A percentile compares a stretch with the other conserved stretches of the same genome.
Conservation (phyloP, 1,140 invertebrate genomes). For the Apolygus lucorum region DNA sequence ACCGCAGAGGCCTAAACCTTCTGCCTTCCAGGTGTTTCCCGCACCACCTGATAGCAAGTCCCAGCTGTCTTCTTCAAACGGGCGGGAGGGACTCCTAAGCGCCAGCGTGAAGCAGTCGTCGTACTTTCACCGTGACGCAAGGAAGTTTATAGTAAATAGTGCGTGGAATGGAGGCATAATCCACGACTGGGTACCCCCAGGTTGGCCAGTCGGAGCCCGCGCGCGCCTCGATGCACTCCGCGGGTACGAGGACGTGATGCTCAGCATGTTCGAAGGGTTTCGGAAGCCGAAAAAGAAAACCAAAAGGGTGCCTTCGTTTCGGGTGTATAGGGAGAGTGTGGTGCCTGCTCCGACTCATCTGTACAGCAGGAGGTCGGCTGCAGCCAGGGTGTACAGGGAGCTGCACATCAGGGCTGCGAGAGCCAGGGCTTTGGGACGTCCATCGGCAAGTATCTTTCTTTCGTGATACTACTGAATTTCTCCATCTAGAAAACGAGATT, state of each 20-base stretch:
- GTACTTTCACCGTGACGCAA: neutral
- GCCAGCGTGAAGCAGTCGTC: neutral
- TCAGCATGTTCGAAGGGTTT: neutral
- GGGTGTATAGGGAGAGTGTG: neutral
- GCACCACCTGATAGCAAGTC: too few species aligned
- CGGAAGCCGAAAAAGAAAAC: constrained; percentile 4
- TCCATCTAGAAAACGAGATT: too few species aligned
- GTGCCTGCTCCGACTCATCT: neutral
- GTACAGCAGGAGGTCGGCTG: neutral
- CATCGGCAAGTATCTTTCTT: constrained; percentile 19
- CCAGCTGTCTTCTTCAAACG: neutral
- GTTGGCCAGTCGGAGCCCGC: neutral
- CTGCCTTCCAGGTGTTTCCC: too few species aligned
- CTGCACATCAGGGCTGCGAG: neutral
- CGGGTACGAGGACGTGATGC: neutral
- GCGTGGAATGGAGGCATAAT: constrained; percentile 11
- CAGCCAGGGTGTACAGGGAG: neutral
- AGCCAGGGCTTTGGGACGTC: neutral
- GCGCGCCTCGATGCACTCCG: neutral
- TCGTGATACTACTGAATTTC: too few species aligned
- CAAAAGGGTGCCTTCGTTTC: neutral
- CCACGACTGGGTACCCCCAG: too few species aligned
- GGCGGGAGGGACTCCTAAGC: neutral
- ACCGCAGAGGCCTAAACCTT: too few species aligned
- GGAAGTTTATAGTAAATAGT: constrained; percentile 9